phyloP scores from a whole-genome alignment of 2,888 invertebrate species.

The Acanthoscelides obtectus region DNA sequence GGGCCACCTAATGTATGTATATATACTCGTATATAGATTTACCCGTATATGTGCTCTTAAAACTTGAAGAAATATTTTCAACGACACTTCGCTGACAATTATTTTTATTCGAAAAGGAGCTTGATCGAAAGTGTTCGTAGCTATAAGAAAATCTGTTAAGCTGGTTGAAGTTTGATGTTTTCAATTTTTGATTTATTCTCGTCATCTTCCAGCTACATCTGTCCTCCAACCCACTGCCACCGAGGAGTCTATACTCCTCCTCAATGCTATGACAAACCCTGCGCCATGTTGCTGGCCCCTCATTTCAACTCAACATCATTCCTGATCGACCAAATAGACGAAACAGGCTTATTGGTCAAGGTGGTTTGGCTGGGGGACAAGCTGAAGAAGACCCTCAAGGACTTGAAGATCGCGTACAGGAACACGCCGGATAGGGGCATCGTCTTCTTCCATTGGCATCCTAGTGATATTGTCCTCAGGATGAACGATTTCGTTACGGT shows the following conservation, averaged over 20 bases:
- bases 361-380: constrained; percentile 66
- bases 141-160: no score
- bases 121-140: no score
- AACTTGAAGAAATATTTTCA: no score
- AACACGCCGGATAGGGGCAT: constrained; percentile 28
- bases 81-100: no score
- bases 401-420: constrained; percentile 40
- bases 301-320: constrained; percentile 52
- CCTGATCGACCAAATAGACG: constrained; percentile 57
- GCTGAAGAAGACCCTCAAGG: constrained; percentile 46
- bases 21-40: no score
- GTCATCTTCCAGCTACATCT: constrained; percentile 45
- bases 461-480: constrained; percentile 57
- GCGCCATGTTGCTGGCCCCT: constrained; percentile 52
- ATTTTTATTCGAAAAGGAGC: no score
- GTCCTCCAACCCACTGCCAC: constrained; percentile 48
- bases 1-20: no score
- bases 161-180: no score
- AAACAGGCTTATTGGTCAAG: constrained; percentile 57
- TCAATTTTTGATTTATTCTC: no score
- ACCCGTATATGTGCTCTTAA: no score
- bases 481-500: constrained; percentile 51
- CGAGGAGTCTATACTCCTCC: constrained; percentile 57
- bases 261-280: constrained; percentile 48
- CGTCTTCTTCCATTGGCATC: constrained; percentile 64